A percentile compares a stretch with the other conserved stretches of the same genome.
phyloP scores from a whole-genome alignment of 2,113 vertebrate genomes.

The Herpailurus yagouaroundi region DNA sequence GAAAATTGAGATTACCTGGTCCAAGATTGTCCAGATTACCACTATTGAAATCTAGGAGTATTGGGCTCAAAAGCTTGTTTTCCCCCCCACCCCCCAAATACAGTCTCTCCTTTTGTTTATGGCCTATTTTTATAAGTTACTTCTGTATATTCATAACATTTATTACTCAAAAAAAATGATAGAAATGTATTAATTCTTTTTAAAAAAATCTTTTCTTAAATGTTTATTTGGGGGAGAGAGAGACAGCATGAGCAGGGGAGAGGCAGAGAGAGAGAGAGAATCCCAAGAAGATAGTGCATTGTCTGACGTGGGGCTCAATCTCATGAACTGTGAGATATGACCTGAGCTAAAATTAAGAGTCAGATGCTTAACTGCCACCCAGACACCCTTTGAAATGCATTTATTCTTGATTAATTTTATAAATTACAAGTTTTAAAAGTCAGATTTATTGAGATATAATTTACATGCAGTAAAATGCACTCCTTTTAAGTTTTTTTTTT shows the following conservation, averaged over 20 bases:
- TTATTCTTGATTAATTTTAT: slow-evolving; percentile 27
- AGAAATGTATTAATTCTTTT: background rate
- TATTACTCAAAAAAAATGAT: background rate
- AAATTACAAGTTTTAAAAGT: background rate
- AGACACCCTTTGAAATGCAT: background rate
- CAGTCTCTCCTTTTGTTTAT: background rate
- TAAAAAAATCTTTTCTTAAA: no score
- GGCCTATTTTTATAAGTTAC: background rate
- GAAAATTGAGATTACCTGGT: background rate
- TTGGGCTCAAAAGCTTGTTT: background rate
- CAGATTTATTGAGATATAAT: slow-evolving; percentile 15
- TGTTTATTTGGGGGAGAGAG: no score
- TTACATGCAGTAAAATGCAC: background rate
- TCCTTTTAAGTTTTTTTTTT: background rate
- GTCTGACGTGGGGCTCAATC: no score
- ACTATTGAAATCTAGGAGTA: background rate
- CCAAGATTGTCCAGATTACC: background rate
- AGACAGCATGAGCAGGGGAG: no score
- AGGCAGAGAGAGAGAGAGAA: no score
- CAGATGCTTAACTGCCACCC: no score
- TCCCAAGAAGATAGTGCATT: no score
- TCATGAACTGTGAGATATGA: no score
- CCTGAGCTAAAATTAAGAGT: no score
- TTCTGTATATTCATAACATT: background rate
- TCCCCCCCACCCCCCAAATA: background rate